Base-by-base conservation (phyloP, 2,113 vertebrate genomes). In the Sturnira hondurensis region DNA sequence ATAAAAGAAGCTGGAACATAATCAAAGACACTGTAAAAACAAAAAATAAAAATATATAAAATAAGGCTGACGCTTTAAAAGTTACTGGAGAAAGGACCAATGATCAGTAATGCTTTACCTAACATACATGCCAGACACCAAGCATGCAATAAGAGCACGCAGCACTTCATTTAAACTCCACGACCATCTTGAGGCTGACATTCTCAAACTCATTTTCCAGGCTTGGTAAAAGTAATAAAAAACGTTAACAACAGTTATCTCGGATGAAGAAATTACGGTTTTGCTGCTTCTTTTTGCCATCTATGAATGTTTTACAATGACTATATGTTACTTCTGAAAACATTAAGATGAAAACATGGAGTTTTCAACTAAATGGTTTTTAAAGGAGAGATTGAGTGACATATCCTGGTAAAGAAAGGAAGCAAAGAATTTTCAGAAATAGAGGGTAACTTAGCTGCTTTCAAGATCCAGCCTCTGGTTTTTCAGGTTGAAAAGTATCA, bases 301-400 rank as follows among this genome's bases (percentile, higher is more conserved):
- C 52, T 83, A 45, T 67, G 1, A 84, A 78, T 71, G 76, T 92
- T 92, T 61, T 80, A 70, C 7, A 90, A 74, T 65, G 71, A 86
- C 36, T 81, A 83, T 10, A 82, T 0, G 41, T 71, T 85, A 91
- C 41, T 94, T 63, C 61, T 47, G 7, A 95, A 96, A 94, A 76
- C 22, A 50, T 91, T 82, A 80, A 36, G 22, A 94, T 84, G 74
- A 89, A 88, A 33, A 61, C 31, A 89, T 58, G 28, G 50, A 43
- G 70, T 81, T 92, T 97, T 86, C 63, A 96, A 80, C 6, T 65
- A 50, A 95, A 77, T 80, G 14, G 12, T 52, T 95, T 61, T 78
- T 33, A 43, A 95, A 89, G 65, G 12, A 89, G 19, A 45, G 28
- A 54, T 82, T 91, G 45, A 87, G 31, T 47, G 19, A 7, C 47